Evolutionary conservation across 2,113 vertebrate genomes (phyloP).

Genomic region (Urocitellus parryii): DNA sequence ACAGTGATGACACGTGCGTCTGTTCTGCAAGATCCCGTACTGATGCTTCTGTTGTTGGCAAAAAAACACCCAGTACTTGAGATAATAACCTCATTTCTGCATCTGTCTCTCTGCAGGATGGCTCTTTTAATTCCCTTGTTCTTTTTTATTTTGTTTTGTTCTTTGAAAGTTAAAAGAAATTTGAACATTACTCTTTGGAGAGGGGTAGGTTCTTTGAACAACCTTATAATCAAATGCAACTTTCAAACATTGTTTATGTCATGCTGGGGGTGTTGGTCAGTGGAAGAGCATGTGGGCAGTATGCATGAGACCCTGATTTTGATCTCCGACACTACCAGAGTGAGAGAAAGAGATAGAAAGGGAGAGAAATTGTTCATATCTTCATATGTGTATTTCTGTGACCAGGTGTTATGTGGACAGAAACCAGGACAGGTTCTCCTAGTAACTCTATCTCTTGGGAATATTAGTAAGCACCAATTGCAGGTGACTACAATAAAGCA

Average conservation of each 20-base stretch:
- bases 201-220: not conserved
- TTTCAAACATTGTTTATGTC: not conserved
- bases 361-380: not conserved
- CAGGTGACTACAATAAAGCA: not conserved
- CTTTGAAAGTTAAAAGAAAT: conserved; percentile 47
- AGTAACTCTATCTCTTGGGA: not conserved
- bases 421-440: not conserved
- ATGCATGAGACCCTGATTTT: not conserved
- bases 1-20: conserved; percentile 71
- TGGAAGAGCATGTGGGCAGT: not conserved
- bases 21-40: conserved; percentile 76
- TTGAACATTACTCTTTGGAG: not conserved
- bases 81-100: conserved; percentile 76
- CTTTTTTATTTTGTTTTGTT: conserved; percentile 30
- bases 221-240: not conserved
- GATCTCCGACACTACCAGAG: not conserved
- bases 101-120: conserved; percentile 78
- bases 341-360: not conserved
- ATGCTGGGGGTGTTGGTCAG: not conserved
- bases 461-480: not conserved
- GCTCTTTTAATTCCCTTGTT: conserved; percentile 55
- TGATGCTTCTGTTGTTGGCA: conserved; percentile 74
- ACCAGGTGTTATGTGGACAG: not conserved
- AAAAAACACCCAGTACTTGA: conserved; percentile 56
- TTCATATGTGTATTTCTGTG: not conserved